Base-by-base conservation (phyloP, 64 coral and sea anemone genomes). In the Orbicella faveolata region DNA sequence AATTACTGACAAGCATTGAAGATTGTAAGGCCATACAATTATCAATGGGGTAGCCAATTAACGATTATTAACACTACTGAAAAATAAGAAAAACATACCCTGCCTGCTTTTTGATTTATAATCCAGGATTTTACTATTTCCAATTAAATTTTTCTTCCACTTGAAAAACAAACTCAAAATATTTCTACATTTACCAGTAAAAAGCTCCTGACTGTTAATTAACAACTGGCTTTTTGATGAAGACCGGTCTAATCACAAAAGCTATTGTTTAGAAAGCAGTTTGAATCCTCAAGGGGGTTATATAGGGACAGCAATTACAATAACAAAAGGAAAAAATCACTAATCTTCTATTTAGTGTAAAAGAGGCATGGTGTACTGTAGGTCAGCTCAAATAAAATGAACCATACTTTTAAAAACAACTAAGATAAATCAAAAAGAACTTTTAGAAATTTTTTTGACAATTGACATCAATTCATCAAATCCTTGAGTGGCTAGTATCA, bases 11-110 rank as follows among this genome's bases (percentile, higher is more conserved):
- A 26, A 85, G 52, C 63, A 53, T n/a, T 52, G 21, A 30, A 52
- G 82, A 85, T 52, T 70, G 34, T 68, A 20, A 85, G 14, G 12
- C 65, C 82, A 72, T 85, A 25, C 36, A 85, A 62, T 72, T 68
- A 52, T 85, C 63, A 85, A 51, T 52, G 39, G 37, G 67, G 14
- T 25, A n/a, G 44, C 36, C 62, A 85, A 72, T 72, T 85, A 73
- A 72, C 15, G 23, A 55, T 30, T 81, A 63, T 61, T 63, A 81
- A 63, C 55, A 52, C 36, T 52, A 19, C 35, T 57, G 77, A 51
- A 79, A 79, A 59, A 68, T 30, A 65, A 30, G 14, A 1, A 52
- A 72, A n/a, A 70, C 36, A 25, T 33, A 21, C 67, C 67, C 67
- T 70, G 48, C 23, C 20, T 11, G 20, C 10, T 57, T 9, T 57